These are phyloP conservation scores for Orestias chungarensis DNA, from an alignment of 2,797 vertebrate genomes.

Conservation along the genomic window DNA sequence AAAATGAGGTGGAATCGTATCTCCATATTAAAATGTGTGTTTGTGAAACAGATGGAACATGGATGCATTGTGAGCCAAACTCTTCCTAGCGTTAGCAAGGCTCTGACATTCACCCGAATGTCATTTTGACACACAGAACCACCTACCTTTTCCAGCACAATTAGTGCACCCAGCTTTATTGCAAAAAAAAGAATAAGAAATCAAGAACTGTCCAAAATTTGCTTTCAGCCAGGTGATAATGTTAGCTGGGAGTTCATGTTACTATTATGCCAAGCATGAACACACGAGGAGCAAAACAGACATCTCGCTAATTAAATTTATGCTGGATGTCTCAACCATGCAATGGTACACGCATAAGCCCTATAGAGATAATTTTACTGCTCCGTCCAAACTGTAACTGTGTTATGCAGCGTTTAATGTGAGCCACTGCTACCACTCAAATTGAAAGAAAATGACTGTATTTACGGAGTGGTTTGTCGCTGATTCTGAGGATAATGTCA, in stretches of 20 bases:
- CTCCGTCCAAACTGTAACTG: constrained; percentile 3
- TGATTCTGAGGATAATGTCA: background rate
- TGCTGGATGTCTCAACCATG: constrained; percentile 10
- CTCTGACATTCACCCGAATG: constrained; percentile 2
- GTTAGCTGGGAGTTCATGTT: constrained; percentile 3
- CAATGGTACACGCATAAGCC: background rate
- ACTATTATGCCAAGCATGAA: background rate
- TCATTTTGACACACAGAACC: constrained; percentile 7
- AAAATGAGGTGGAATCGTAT: background rate
- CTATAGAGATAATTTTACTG: background rate
- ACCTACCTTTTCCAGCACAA: constrained; percentile 6
- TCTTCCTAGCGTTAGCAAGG: background rate
- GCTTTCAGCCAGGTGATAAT: constrained; percentile 3
- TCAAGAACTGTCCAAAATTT: background rate
- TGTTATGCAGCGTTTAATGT: too few species aligned
- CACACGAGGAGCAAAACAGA: constrained; percentile 3
- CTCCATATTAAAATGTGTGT: background rate
- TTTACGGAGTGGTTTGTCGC: background rate
- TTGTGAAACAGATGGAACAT: background rate
- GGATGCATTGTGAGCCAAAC: constrained; percentile 1
- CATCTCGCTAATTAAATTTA: constrained; percentile 4
- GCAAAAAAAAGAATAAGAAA: background rate
- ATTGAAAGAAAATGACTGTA: background rate
- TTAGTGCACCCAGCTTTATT: background rate
- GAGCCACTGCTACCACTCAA: background rate